Evolutionary conservation across 2,113 vertebrate species (phyloP), one percentile per base, ranked within the genome.

Genomic region (Forbesichthys papilliferus): DNA sequence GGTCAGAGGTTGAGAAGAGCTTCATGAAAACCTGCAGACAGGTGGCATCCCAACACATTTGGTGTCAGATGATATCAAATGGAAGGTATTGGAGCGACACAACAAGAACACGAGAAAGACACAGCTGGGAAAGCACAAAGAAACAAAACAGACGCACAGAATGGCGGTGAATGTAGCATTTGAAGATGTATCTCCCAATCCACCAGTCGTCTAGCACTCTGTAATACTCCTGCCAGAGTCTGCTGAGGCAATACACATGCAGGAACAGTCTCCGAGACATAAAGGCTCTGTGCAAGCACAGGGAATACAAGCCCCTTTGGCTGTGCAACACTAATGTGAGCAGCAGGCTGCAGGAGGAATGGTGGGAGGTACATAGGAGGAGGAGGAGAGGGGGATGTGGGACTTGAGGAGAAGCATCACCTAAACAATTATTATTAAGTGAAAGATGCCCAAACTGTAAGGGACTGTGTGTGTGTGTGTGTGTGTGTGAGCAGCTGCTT

Each of bases 11-110:
- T 16, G n/a, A 20, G n/a, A 16, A 6, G 16, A 10, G 27, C 59
- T 84, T 66, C 66, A 74, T 73, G 59, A 82, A 86, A 68, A 71
- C 64, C 76, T 48, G 47, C 48, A 71, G 33, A 69, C 59, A 16
- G 56, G 71, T 70, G 71, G 51, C 73, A 83, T 80, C 57, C 80
- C 66, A 59, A 57, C 51, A 72, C 69, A 79, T 64, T 64, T 2
- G 62, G 74, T 77, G 73, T 78, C 68, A 46, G 59, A 75, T 27
- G 27, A 27, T 27, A 27, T 74, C 48, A 47, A 69, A 65, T 77
- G 60, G 71, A 68, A 75, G 80, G 49, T 9, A 52, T 56, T 59
- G 34, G 13, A 64, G 10, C 60, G 42, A 53, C 5, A 71, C 62
- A 42, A 53, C 3, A 74, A 48, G 9, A 69, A 57, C 55, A 2